Base-by-base conservation (phyloP, 2,113 vertebrate species). In the Lepus europaeus region DNA sequence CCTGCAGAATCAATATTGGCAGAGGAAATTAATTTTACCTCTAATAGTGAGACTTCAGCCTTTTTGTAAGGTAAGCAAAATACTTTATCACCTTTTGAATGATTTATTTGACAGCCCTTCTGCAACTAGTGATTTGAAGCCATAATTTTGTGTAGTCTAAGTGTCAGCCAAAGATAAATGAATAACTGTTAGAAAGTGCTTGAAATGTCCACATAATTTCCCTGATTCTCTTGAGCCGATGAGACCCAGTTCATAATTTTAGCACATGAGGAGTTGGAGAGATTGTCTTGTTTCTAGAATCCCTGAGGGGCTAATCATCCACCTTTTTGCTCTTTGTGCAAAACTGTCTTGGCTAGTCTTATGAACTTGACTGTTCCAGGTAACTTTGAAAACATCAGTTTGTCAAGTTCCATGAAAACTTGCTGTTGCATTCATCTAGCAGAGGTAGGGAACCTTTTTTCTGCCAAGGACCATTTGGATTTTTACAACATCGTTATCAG, bases 31-130 rank as follows among this genome's bases (percentile, higher is more conserved):
- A 69, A 79, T 49, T 45, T 90, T 1, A 61, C 31, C 79, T 79
- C 31, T 73, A 11, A 33, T 49, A 13, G 2, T 39, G 66, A 87
- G 59, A 61, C 59, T 39, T 77, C 25, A 76, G 10, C 84, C 45
- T 89, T 93, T 70, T 6, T n/a, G 9, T 72, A 29, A 31, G n/a
- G 95, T 86, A 66, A 83, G 77, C 80, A 77, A 45, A 90, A 56
- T 61, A 51, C 29, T 82, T 70, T 72, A 16, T 69, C 63, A 56
- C 19, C 7, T 22, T 88, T 85, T 72, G 11, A 61, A 70, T 31
- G 70, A 81, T 45, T 59, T 87, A 66, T 36, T 80, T 23, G 9
- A 66, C 27, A 82, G 33, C 66, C 22, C 5, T 87, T 9, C 56
- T 80, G 51, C n/a, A 53, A 74, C 82, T 80, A 72, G 11, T 70